These are phyloP conservation scores for Gymnorhina tibicen DNA, from an alignment of 2,113 vertebrate species.

Conservation along the genomic window DNA sequence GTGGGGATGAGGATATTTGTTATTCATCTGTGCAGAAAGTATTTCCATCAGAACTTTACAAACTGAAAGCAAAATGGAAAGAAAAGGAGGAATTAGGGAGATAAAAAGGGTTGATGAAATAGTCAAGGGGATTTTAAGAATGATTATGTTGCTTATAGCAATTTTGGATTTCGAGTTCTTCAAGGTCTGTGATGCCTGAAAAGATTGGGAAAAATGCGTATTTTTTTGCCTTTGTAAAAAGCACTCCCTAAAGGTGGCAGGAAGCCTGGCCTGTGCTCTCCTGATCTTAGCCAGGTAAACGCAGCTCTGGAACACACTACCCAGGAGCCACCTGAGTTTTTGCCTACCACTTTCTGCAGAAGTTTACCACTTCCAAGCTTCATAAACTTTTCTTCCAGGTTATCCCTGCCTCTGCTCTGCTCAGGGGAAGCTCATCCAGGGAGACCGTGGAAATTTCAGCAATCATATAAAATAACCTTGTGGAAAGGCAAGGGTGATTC, in stretches of 20 bases:
- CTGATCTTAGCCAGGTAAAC: background rate
- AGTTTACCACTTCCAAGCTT: background rate
- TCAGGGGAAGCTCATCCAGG: background rate
- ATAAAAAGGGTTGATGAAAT: background rate
- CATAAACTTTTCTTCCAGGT: background rate
- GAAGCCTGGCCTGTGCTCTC: background rate
- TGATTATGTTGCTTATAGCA: background rate
- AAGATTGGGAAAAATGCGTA: accelerated
- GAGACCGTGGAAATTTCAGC: background rate
- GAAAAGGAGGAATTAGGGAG: background rate
- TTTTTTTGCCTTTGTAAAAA: background rate
- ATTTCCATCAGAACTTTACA: background rate
- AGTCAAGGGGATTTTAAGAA: background rate
- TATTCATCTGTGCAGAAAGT: conserved; percentile 11
- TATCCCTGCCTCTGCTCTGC: background rate
- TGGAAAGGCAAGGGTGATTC: background rate
- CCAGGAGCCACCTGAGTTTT: background rate
- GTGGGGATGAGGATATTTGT: conserved; percentile 6
- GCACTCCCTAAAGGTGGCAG: background rate
- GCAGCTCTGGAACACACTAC: background rate
- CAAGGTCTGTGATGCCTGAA: background rate
- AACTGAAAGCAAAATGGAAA: conserved; percentile 37
- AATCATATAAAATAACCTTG: accelerated
- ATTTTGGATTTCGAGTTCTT: background rate
- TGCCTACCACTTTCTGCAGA: background rate